Evolutionary conservation across 2,797 vertebrate genomes (phyloP).

Genomic region (Gila robusta): DNA sequence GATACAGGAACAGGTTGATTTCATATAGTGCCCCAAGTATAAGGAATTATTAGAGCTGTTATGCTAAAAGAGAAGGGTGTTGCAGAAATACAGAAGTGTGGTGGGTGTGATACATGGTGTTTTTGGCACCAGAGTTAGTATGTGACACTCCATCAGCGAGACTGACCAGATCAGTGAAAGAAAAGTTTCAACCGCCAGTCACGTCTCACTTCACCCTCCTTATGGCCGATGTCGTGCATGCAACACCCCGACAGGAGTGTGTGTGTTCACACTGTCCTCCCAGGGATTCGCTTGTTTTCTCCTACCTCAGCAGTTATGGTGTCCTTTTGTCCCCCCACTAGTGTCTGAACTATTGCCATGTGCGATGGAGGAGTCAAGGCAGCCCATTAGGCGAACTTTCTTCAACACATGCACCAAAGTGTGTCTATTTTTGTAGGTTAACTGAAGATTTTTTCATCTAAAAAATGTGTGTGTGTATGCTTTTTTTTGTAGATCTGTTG

Average conservation of each 20-base stretch:
- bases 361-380: constrained; percentile 57
- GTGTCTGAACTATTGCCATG: constrained; percentile 68
- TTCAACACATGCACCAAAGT: constrained; percentile 52
- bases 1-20: background rate
- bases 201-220: constrained; percentile 64
- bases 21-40: background rate
- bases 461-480: background rate
- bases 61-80: background rate
- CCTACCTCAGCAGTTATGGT: constrained; percentile 76
- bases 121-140: constrained; percentile 49
- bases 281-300: constrained; percentile 65
- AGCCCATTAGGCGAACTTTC: constrained; percentile 65
- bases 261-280: constrained; percentile 31
- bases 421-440: constrained; percentile 14
- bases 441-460: background rate
- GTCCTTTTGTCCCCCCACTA: constrained; percentile 72
- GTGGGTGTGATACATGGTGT: constrained; percentile 36
- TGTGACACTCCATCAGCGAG: constrained; percentile 60
- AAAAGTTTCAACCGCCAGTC: constrained; percentile 59
- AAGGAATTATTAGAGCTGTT: background rate
- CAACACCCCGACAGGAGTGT: constrained; percentile 23
- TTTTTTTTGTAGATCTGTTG: background rate
- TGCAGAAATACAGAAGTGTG: constrained; percentile 56
- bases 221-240: constrained; percentile 11
- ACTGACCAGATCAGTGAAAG: constrained; percentile 49